Evolutionary conservation across 2,888 invertebrate species (phyloP), one percentile per base, ranked within the genome.

Genomic region (Notodonta dromedarius): DNA sequence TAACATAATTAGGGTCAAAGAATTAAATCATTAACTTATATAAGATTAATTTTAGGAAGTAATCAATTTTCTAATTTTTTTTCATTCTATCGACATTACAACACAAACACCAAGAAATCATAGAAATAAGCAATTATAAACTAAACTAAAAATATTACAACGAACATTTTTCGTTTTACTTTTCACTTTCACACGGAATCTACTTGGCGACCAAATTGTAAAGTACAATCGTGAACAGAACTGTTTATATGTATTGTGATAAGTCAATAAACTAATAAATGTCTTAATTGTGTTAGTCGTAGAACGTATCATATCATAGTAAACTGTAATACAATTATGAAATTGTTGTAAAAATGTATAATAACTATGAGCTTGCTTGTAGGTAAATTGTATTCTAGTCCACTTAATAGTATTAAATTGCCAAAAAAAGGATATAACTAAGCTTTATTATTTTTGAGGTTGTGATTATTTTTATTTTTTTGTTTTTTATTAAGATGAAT

Each of bases 161-260:
- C 76, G 77, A 72, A 77, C 70, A 56, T 14, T 70, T 57, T 59
- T 56, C 60, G 61, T 65, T 60, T 59, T 56, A n/a, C 60, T 60
- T 40, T 59, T 54, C 5, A 48, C 35, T 61, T 59, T 61, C 59
- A 51, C 35, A 57, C 67, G 78, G 80, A 80, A 86, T 84, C 83
- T 86, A 81, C 76, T 69, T 62, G 87, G 77, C 82, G 88, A 76
- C 83, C 88, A 88, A 88, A 88, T 88, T 81, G 63, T 70, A 61
- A 69, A 65, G 65, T 66, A 70, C 66, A 65, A 35, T 63, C 60
- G 59, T 59, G 64, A 66, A 65, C 57, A 69, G 64, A 73, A 71
- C 63, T 71, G 69, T 73, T 70, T 72, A 67, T 70, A 72, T 62
- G 73, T 74, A 73, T 74, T 77, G 82, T 84, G 83, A 86, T 82